phyloP scores from a whole-genome alignment of 2,797 vertebrate genomes.

The Coregonus ussuriensis region DNA sequence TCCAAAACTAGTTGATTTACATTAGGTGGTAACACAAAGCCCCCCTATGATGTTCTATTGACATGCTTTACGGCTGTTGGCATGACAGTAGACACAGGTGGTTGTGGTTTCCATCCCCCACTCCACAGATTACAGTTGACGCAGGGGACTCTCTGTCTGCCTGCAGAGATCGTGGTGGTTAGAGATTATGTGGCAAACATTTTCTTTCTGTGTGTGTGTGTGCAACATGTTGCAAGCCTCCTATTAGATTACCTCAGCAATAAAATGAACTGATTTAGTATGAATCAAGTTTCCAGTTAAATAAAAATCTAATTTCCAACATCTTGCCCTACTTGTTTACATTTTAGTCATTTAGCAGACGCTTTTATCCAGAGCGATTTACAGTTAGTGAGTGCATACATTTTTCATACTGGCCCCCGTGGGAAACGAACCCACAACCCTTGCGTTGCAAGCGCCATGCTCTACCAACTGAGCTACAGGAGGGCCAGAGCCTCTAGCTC shows the following conservation, averaged over 20 bases:
- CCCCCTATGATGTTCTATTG: constrained; percentile 53
- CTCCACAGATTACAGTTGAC: constrained; percentile 14
- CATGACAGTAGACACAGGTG: constrained; percentile 8
- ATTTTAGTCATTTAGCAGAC: no score
- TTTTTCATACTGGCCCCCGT: no score
- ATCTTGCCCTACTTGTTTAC: background rate
- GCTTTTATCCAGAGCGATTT: no score
- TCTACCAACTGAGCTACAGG: no score
- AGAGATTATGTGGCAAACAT: no score
- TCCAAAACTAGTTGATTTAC: constrained; percentile 45
- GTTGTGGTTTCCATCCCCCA: constrained; percentile 28
- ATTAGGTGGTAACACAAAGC: constrained; percentile 18
- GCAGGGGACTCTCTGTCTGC: background rate
- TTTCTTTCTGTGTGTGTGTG: background rate
- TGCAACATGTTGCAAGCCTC: background rate
- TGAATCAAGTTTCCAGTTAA: background rate
- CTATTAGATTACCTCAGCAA: background rate
- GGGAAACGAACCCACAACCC: no score
- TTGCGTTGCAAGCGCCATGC: no score
- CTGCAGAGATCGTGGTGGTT: background rate
- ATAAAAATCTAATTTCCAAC: background rate
- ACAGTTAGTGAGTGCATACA: no score
- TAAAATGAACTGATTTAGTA: background rate
- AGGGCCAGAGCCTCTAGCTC: background rate
- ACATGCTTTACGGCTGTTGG: constrained; percentile 32